These are phyloP conservation scores for Acronicta leporina DNA, from an alignment of 2,888 invertebrate species.

Conservation along the genomic window DNA sequence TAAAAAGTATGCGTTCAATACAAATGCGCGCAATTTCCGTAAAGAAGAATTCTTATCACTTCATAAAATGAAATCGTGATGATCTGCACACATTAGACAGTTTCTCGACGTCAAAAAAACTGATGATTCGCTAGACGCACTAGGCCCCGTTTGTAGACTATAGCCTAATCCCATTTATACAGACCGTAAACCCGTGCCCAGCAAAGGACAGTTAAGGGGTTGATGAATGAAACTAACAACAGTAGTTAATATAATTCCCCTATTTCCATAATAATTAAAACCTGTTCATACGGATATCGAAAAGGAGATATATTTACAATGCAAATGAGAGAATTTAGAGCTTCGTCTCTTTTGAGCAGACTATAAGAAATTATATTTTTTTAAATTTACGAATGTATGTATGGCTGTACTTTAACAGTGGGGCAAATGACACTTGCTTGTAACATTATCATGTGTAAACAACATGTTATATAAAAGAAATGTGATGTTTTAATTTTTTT, in stretches of 20 bases:
- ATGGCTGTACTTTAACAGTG: conserved; percentile 12
- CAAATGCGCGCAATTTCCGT: too few species aligned
- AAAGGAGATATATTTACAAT: conserved; percentile 32
- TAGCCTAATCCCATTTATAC: too few species aligned
- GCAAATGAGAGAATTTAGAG: conserved; percentile 40
- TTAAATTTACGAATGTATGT: conserved; percentile 11
- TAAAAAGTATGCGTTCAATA: too few species aligned
- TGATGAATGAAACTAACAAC: background rate
- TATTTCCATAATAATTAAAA: conserved; percentile 20
- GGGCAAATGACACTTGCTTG: conserved; percentile 40
- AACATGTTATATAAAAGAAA: too few species aligned
- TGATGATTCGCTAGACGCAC: too few species aligned
- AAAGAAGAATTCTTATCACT: too few species aligned
- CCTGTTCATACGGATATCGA: conserved; percentile 7
- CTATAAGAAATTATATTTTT: conserved; percentile 14
- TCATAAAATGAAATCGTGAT: too few species aligned
- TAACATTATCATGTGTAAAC: conserved; percentile 42
- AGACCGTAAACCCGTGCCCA: background rate
- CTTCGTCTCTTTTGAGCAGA: conserved; percentile 26
- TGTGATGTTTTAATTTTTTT: too few species aligned
- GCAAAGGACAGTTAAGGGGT: background rate
- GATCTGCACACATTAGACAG: too few species aligned
- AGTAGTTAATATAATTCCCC: background rate
- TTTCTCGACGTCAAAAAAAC: too few species aligned
- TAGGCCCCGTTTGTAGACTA: too few species aligned